A percentile compares a stretch with the other conserved stretches of the same genome.
Conservation (phyloP, 2,797 vertebrate species). For the Okamejei kenojei region DNA sequence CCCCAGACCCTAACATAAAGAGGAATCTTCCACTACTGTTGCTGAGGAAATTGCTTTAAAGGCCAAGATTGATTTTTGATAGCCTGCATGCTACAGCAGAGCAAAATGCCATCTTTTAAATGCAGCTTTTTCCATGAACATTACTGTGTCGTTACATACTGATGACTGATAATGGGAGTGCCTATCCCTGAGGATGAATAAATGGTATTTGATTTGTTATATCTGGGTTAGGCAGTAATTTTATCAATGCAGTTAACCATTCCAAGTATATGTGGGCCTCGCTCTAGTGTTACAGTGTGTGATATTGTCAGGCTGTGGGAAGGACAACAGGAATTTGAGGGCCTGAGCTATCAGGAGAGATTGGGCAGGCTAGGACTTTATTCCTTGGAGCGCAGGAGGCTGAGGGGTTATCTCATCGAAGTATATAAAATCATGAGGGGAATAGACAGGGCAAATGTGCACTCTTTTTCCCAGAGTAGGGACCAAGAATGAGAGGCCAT, state of each 20-base stretch:
- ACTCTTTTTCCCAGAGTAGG: too few relatives aligned
- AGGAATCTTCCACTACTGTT: constrained; percentile 9
- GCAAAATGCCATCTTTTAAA: constrained; percentile 33
- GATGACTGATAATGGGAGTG: constrained; percentile 25
- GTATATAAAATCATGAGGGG: too few relatives aligned
- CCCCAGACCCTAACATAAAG: constrained; percentile 25
- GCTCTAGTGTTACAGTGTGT: background rate
- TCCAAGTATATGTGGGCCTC: background rate
- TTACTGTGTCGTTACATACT: constrained; percentile 20
- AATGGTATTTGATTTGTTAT: constrained; percentile 23
- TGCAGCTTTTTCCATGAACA: constrained; percentile 6
- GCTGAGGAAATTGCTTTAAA: constrained; percentile 32
- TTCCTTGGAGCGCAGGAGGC: too few relatives aligned
- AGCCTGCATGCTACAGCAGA: background rate
- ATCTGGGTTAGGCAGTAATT: constrained; percentile 22
- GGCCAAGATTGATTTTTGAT: constrained; percentile 32
- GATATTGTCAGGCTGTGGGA: background rate
- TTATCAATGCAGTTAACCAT: constrained; percentile 21
- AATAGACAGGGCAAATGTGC: too few relatives aligned
- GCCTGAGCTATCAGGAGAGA: too few relatives aligned
- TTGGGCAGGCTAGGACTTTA: too few relatives aligned
- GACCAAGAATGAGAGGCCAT: too few relatives aligned
- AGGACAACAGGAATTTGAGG: background rate
- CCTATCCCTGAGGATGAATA: constrained; percentile 21
- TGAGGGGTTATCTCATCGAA: too few relatives aligned